Base-by-base conservation (phyloP, 2,888 invertebrate genomes). In the Chaetogeoica ovagalla region DNA sequence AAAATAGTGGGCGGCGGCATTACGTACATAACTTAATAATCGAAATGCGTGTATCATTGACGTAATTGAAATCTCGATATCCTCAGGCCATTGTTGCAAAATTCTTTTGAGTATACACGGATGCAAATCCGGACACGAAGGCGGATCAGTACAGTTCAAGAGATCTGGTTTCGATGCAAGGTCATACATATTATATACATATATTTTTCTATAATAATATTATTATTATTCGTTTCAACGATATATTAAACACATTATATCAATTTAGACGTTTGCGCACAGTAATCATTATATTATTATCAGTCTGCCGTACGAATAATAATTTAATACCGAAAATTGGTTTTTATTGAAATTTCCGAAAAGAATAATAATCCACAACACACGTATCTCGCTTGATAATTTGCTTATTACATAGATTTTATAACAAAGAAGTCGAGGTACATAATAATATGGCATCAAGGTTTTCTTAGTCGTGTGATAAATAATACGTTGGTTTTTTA, bases 101-200 rank as follows among this genome's bases (percentile, higher is more conserved):
- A 37, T 65, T 74, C 17, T 52, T 17, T 48, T 39, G 55, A 62
- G n/a, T n/a, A n/a, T 62, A 30, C 52, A 73, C 75, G 66, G 69
- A 77, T 77, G 21, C 21, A 57, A 62, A 70, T 69, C 69, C 69
- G 77, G 77, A 77, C 70, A 43, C 13, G 77, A 70, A 69, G 69
- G 76, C 76, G 76, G 37, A 77, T 77, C 62, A n/a, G 37, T 68
- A 60, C 30, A 68, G 68, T 76, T 68, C 30, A 69, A 70, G 62
- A 52, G 69, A 52, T 69, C 68, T 77, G 76, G 76, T 69, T 77
- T 77, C 37, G 37, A 37, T 57, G 62, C 77, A 77, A 77, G 77
- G 77, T 77, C 69, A 75, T 48, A n/a, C 57, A 57, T 23, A 52
- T 9, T 43, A 43, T 43, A 9, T 43, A 48, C 39, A n/a, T 43